Evolutionary conservation across 2,797 vertebrate genomes (phyloP).

Genomic region (Pipistrellus pygmaeus): DNA sequence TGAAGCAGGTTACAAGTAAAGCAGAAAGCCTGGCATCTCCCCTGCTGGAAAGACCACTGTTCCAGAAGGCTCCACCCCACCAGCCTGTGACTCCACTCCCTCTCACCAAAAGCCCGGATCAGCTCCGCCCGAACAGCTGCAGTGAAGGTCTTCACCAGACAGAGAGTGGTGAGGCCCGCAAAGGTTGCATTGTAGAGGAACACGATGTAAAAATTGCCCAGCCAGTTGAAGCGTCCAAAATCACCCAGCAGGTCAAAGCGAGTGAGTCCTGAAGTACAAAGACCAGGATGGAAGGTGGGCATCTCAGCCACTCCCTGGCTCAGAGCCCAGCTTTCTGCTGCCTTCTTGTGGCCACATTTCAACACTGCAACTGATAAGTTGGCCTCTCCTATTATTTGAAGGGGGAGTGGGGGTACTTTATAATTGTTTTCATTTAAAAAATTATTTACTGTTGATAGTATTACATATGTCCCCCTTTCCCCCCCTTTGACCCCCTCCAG

Average conservation of each 20-base stretch:
- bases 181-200: constrained; percentile 98
- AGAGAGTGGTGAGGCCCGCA: constrained; percentile 95
- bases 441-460: too few relatives aligned
- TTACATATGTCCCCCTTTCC: too few relatives aligned
- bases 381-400: background rate
- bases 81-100: background rate
- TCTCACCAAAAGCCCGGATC: constrained; percentile 95
- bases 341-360: constrained; percentile 73
- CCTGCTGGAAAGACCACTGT: background rate
- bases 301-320: background rate
- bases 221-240: constrained; percentile 97
- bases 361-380: constrained; percentile 43
- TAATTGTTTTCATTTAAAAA: too few relatives aligned
- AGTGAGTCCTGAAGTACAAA: constrained; percentile 92
- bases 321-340: constrained; percentile 68
- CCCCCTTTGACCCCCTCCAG: too few relatives aligned
- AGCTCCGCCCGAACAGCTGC: constrained; percentile 96
- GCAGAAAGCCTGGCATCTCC: background rate
- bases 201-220: constrained; percentile 97
- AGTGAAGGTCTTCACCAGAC: constrained; percentile 95
- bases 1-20: background rate
- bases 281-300: constrained; percentile 20
- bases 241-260: constrained; percentile 97
- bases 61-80: background rate
- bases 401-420: too few relatives aligned